Base-by-base conservation (phyloP, 2,888 invertebrate species). In the Apamea crenata region DNA sequence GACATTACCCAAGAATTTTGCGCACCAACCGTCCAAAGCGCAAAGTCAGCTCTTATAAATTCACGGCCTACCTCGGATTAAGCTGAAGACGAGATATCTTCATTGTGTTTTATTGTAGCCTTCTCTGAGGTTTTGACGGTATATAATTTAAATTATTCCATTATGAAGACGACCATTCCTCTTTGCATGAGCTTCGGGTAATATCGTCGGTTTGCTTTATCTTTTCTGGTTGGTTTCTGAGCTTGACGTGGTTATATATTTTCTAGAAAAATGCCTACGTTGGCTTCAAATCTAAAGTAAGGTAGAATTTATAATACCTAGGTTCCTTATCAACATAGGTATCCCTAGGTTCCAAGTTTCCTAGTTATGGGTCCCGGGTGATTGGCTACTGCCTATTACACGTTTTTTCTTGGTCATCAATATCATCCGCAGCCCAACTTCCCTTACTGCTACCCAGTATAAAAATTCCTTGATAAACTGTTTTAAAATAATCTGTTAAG, bases 101-200 rank as follows among this genome's bases (percentile, higher is more conserved):
- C 91, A 91, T 92, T 93, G 92, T 93, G 92, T 93, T 94, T 95
- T 95, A 95, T 95, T 95, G 92, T 93, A 91, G 92, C 89, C 88
- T 91, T 88, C 92, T 88, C 88, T 87, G 90, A 90, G 92, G 90
- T 93, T 92, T 90, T 88, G 89, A 90, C 92, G 94, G 93, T 92
- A 94, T 94, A 93, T 93, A 93, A 94, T 94, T 94, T 92, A 94
- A 95, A 94, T 95, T 94, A 94, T 94, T 94, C 92, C 93, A 94
- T 94, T 93, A 94, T 91, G 91, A 90, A 91, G 91, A 91, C 90
- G 85, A 87, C 91, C 90, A 88, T 90, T 91, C 87, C 83, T 86
- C 78, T 84, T 83, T 68, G 86, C 83, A 83, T 86, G 86, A 86
- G 86, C 82, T 84, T 78, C 78, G 78, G 69, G 82, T 90, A 86